These are phyloP conservation scores for Epizoanthus scotinus DNA, from an alignment of 92 coral and sea anemone genomes.

Conservation along the genomic window DNA sequence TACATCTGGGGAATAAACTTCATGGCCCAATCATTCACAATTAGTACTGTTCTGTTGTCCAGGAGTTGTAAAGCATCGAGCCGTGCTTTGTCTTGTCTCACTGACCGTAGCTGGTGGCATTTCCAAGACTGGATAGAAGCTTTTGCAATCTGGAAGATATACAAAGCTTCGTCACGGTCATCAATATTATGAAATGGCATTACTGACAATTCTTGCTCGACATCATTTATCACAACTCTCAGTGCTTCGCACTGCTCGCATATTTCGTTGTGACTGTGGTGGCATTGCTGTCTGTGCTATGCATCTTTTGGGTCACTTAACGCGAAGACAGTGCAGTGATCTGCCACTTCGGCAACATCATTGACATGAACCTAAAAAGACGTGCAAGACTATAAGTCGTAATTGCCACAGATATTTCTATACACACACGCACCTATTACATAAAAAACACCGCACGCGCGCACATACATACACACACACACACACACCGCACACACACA, in stretches of 20 bases:
- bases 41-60: slow-evolving; percentile 1
- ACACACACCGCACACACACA: no score
- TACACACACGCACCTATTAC: no score
- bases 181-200: slow-evolving; percentile 30
- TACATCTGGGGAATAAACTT: slow-evolving; percentile 15
- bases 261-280: background rate
- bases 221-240: background rate
- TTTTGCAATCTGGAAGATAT: slow-evolving; percentile 17
- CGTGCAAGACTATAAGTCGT: background rate
- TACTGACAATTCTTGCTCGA: background rate
- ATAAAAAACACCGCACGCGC: no score
- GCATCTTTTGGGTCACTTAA: slow-evolving; percentile 5
- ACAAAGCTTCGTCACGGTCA: slow-evolving; percentile 53
- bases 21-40: slow-evolving; percentile 39
- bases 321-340: slow-evolving; percentile 21
- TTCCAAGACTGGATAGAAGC: slow-evolving; percentile 51
- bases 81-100: slow-evolving; percentile 26
- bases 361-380: slow-evolving; percentile 15
- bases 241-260: background rate
- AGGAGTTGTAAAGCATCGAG: slow-evolving; percentile 14
- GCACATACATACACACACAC: no score
- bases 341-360: slow-evolving; percentile 11
- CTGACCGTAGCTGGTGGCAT: slow-evolving; percentile 35
- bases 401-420: background rate
- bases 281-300: background rate